phyloP scores from a whole-genome alignment of 2,797 vertebrate genomes.

The Lacerta bilineata region DNA sequence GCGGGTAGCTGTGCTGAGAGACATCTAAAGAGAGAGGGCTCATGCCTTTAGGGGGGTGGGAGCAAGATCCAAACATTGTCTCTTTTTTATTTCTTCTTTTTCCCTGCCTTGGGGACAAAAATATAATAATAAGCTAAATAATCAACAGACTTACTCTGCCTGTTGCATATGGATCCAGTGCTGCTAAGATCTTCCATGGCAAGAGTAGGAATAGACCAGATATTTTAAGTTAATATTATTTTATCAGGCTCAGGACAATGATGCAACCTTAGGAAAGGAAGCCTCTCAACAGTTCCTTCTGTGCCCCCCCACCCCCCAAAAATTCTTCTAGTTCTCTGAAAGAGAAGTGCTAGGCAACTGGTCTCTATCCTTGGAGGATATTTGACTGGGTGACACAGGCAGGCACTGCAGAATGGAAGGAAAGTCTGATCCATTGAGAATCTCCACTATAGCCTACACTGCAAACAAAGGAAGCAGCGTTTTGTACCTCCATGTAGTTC shows the following conservation, averaged over 20 bases:
- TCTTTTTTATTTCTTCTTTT: too few relatives aligned
- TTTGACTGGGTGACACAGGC: neutral
- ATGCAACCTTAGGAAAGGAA: neutral
- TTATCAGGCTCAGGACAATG: neutral
- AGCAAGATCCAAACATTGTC: too few relatives aligned
- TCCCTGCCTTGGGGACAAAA: too few relatives aligned
- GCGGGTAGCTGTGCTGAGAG: neutral
- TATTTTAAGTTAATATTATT: neutral
- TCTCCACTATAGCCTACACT: too few relatives aligned
- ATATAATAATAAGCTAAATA: too few relatives aligned
- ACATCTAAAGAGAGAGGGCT: neutral
- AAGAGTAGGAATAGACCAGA: neutral
- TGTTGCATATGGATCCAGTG: neutral
- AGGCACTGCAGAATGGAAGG: neutral
- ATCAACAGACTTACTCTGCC: too few relatives aligned
- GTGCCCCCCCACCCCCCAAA: neutral
- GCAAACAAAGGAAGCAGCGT: too few relatives aligned
- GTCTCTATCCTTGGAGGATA: neutral
- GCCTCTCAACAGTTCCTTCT: neutral
- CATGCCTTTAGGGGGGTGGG: neutral
- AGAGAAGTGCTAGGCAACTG: neutral
- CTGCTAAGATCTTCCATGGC: neutral
- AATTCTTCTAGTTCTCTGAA: too few relatives aligned
- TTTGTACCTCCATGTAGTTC: neutral
- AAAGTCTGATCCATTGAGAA: neutral